These are phyloP conservation scores for Calephelis nemesis DNA, from an alignment of 1,140 invertebrate species.

Conservation along the genomic window DNA sequence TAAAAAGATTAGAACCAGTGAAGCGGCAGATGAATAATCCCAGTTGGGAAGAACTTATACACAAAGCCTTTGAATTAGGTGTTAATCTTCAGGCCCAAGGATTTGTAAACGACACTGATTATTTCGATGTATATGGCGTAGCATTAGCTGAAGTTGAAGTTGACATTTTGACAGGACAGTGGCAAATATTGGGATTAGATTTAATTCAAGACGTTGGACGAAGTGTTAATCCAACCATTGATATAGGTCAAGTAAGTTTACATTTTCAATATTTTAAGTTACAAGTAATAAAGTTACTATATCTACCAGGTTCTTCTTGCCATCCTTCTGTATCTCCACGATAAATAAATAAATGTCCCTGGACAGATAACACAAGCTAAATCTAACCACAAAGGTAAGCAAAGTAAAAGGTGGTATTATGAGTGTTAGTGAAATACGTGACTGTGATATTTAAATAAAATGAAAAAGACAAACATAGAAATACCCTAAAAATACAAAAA, in stretches of 20 bases:
- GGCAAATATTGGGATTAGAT: slow-evolving; percentile 83
- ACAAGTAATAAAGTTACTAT: no score
- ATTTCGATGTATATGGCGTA: slow-evolving; percentile 80
- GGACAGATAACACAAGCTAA: no score
- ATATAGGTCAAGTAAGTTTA: slow-evolving; percentile 86
- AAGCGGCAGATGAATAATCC: slow-evolving; percentile 75
- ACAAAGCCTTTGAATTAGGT: slow-evolving; percentile 71
- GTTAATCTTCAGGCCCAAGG: slow-evolving; percentile 77
- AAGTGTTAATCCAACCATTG: slow-evolving; percentile 87
- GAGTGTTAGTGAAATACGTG: no score
- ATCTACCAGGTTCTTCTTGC: no score
- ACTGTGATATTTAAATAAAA: no score
- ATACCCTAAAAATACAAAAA: no score
- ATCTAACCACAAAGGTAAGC: no score
- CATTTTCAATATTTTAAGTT: no score
- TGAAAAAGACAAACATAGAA: no score
- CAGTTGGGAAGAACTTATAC: slow-evolving; percentile 81
- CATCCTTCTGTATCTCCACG: no score
- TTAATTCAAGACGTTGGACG: slow-evolving; percentile 86
- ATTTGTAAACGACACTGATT: slow-evolving; percentile 41
- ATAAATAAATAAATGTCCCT: no score
- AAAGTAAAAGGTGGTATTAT: no score
- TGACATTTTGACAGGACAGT: slow-evolving; percentile 85
- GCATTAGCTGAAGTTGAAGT: slow-evolving; percentile 84
- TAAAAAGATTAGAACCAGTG: slow-evolving; percentile 81